phyloP scores from a whole-genome alignment of 2,113 vertebrate genomes.

The Centrocercus urophasianus region DNA sequence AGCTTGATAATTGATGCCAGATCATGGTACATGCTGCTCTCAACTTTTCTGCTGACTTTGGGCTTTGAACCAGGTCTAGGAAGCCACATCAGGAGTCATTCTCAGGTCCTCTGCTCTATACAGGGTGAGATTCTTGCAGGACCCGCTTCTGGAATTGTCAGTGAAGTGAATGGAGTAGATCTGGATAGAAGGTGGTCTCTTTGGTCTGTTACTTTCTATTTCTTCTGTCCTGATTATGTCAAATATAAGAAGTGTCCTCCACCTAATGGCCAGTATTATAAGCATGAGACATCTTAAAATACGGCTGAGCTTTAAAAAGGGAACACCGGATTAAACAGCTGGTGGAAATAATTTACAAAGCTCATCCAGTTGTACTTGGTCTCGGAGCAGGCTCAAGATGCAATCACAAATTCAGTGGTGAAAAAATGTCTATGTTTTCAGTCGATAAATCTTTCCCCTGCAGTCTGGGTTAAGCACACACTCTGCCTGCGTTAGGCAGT shows the following conservation, averaged over 20 bases:
- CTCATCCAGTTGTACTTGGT: not conserved
- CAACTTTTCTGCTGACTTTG: not conserved
- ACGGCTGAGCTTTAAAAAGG: not conserved
- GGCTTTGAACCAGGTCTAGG: not conserved
- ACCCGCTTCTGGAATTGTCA: not conserved
- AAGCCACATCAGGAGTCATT: not conserved
- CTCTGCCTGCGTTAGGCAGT: not conserved
- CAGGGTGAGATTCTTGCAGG: not conserved
- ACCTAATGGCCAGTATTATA: not conserved
- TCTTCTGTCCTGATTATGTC: not conserved
- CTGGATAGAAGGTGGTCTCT: not conserved
- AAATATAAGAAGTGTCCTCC: not conserved
- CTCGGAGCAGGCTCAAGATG: not conserved
- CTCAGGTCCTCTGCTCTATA: not conserved
- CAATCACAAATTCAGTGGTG: not conserved
- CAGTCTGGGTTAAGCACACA: not conserved
- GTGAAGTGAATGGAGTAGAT: not conserved
- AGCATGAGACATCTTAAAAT: not conserved
- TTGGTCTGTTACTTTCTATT: not conserved
- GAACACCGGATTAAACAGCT: not conserved
- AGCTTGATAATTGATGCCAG: not conserved
- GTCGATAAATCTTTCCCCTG: not conserved
- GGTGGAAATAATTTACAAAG: not conserved
- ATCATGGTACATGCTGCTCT: not conserved
- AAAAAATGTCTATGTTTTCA: not conserved